Percentiles rank a stretch among this genome's conserved stretches.
These are phyloP conservation scores for Taxidea taxus DNA, from an alignment of 2,113 vertebrate species.

Conservation along the genomic window DNA sequence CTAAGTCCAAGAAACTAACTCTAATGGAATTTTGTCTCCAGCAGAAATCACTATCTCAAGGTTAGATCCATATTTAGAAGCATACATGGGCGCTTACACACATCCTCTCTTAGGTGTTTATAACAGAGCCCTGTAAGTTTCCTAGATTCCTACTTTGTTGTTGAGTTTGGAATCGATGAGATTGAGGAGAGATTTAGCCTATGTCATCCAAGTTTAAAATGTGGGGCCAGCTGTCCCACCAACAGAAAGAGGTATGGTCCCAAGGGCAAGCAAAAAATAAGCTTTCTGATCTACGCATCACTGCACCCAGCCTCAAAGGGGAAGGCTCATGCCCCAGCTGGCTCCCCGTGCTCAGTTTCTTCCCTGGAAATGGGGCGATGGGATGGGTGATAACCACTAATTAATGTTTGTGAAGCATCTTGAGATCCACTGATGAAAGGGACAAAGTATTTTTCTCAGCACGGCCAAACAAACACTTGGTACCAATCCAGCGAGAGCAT, in stretches of 20 bases:
- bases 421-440: slow-evolving; percentile 49
- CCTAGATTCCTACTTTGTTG: background rate
- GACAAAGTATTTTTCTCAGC: slow-evolving; percentile 60
- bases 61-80: background rate
- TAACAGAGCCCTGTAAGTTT: background rate
- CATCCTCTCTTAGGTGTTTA: background rate
- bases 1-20: background rate
- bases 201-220: background rate
- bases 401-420: slow-evolving; percentile 52
- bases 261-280: background rate
- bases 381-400: slow-evolving; percentile 48
- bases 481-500: slow-evolving; percentile 45
- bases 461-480: slow-evolving; percentile 54
- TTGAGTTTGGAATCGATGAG: background rate
- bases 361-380: slow-evolving; percentile 46
- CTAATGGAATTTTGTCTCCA: background rate
- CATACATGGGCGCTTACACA: background rate
- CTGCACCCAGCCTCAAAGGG: background rate
- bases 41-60: background rate
- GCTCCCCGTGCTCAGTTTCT: slow-evolving; percentile 33
- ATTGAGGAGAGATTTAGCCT: background rate
- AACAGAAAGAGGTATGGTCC: background rate
- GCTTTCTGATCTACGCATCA: background rate
- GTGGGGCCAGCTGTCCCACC: background rate
- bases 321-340: background rate